Conservation (phyloP, 1,140 invertebrate species). For the Aphidius gifuensis region DNA sequence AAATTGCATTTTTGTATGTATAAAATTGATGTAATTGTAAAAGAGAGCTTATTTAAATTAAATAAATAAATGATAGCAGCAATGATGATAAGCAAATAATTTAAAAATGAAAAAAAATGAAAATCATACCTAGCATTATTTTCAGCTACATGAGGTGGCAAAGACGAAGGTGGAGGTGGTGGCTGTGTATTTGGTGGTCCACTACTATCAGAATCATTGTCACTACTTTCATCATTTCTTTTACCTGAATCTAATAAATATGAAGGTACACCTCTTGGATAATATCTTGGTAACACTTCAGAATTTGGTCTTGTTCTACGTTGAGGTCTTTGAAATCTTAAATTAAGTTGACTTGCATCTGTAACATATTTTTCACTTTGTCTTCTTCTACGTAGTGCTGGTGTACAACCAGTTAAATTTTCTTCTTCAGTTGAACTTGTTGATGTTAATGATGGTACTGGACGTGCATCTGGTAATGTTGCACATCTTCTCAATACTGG, state of each 20-base stretch:
- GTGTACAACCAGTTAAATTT: conserved; percentile 57
- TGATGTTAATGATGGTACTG: conserved; percentile 40
- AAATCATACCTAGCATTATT: conserved; percentile 50
- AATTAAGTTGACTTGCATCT: conserved; percentile 69
- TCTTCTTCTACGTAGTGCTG: conserved; percentile 66
- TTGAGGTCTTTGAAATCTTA: conserved; percentile 68
- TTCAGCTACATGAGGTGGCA: conserved; percentile 48
- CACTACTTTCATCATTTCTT: conserved; percentile 51
- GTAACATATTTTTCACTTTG: conserved; percentile 72
- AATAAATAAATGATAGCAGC: too few relatives aligned
- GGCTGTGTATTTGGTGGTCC: conserved; percentile 39
- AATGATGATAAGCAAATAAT: too few relatives aligned
- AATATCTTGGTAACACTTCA: conserved; percentile 38
- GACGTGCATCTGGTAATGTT: conserved; percentile 49
- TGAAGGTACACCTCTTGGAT: conserved; percentile 53
- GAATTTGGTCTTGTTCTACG: conserved; percentile 46
- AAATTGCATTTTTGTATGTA: too few relatives aligned
- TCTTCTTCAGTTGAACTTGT: conserved; percentile 51
- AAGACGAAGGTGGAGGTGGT: conserved; percentile 48
- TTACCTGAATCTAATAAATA: conserved; percentile 51
- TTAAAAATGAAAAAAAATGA: too few relatives aligned
- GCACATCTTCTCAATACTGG: conserved; percentile 46
- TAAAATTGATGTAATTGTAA: too few relatives aligned
- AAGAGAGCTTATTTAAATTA: too few relatives aligned
- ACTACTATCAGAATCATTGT: conserved; percentile 55